Evolutionary conservation across 2,888 invertebrate genomes (phyloP).

Genomic region (Ectropis crepuscularia): DNA sequence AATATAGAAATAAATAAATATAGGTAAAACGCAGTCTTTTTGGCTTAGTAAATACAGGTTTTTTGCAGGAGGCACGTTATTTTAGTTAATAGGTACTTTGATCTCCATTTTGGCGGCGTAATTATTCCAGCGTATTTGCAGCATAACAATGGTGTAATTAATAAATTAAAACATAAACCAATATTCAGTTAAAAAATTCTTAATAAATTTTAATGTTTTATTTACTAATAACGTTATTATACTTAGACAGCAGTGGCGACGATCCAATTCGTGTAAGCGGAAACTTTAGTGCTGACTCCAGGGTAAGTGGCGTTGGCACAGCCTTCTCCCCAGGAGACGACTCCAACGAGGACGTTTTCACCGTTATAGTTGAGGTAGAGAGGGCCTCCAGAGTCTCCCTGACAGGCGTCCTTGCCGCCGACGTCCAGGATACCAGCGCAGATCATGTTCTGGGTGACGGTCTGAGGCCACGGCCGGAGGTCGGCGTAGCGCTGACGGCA

Average conservation of each 20-base stretch:
- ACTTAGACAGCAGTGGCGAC: conserved; percentile 23
- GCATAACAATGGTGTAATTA: too few species aligned
- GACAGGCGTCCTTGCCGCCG: conserved; percentile 41
- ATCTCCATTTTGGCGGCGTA: too few species aligned
- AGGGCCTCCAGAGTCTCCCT: conserved; percentile 45
- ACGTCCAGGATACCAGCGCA: conserved; percentile 53
- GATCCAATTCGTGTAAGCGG: conserved; percentile 49
- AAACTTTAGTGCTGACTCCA: conserved; percentile 67
- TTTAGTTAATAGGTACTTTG: too few species aligned
- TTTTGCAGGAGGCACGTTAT: too few species aligned
- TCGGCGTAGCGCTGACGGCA: conserved; percentile 37
- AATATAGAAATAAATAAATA: too few species aligned
- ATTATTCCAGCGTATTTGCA: too few species aligned
- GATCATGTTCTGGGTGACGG: conserved; percentile 53
- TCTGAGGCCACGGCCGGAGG: neutral
- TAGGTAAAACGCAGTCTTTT: too few species aligned
- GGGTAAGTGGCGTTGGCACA: conserved; percentile 53
- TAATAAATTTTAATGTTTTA: too few species aligned
- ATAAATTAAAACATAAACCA: too few species aligned
- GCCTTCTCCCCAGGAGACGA: conserved; percentile 39
- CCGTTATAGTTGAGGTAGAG: conserved; percentile 31
- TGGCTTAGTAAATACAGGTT: too few species aligned
- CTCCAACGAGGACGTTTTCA: conserved; percentile 25
- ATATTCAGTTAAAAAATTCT: too few species aligned
- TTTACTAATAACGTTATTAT: too few species aligned